Base-by-base conservation (phyloP, 2,888 invertebrate species). In the Chrysotoxum bicinctum region DNA sequence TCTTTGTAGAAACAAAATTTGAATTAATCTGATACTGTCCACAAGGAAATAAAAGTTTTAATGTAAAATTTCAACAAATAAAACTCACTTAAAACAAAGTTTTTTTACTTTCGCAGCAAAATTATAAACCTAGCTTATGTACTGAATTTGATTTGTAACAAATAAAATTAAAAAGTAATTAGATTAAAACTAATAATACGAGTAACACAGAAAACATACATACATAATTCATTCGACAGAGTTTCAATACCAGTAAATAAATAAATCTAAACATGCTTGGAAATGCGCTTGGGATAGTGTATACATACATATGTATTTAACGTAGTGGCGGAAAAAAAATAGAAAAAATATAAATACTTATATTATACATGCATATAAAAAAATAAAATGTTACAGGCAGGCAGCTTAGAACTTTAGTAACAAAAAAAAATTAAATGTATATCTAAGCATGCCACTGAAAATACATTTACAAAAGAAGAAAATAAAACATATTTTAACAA, bases 221-320 rank as follows among this genome's bases (percentile, higher is more conserved):
- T 12, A 48, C 19, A 66, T 32, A 56, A 58, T 52, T 72, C 79
- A 79, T 84, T 75, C 60, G 43, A 72, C 74, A 58, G 79, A 75
- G 66, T 79, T 84, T 84, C 79, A 79, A 79, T 76, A 58, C 56
- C 64, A 75, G 30, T 73, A 69, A 30, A 62, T 50, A 77, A 75
- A 79, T 70, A 62, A 79, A 80, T 64, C 75, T 62, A 75, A 80
- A 60, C 58, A 75, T 79, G 84, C 84, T 84, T 84, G 66, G 45
- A 70, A 76, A 85, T 72, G 76, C 72, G 80, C 85, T 80, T 85
- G 80, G 72, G 72, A 80, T 85, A 85, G 80, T 80, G 80, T 85
- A 76, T 76, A n/a, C n/a, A n/a, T n/a, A n/a, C n/a, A n/a, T n/a
- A n/a, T n/a, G n/a, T 26, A 76, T 80, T 85, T 76, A 76, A 79